Percentiles rank a stretch among this genome's conserved stretches.
These are phyloP conservation scores for Lepus timidus DNA, from an alignment of 2,113 vertebrate species.

Conservation along the genomic window DNA sequence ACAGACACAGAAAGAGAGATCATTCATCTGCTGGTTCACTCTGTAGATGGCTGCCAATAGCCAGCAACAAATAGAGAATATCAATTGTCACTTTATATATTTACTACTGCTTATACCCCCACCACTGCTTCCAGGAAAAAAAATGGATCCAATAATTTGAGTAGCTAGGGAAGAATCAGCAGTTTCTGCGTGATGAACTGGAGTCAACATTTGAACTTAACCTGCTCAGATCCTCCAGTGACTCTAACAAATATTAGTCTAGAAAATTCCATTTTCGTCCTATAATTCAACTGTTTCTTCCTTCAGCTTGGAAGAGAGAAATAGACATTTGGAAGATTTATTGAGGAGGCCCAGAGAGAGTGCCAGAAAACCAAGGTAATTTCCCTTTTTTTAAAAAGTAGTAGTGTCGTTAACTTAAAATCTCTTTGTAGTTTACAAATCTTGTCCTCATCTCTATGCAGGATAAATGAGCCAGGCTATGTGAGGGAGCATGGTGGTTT, in stretches of 20 bases:
- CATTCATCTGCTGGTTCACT: too few species aligned
- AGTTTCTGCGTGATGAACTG: neutral
- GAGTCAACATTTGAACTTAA: neutral
- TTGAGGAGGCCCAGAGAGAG: conserved; percentile 67
- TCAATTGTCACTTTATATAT: neutral
- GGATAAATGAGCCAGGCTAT: neutral
- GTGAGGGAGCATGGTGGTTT: neutral
- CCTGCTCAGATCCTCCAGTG: neutral
- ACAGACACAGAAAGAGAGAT: too few species aligned
- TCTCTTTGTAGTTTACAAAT: neutral
- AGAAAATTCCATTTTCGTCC: conserved; percentile 17
- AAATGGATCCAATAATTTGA: conserved; percentile 25
- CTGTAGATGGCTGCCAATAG: too few species aligned
- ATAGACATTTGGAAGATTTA: conserved; percentile 69
- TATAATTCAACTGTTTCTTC: conserved; percentile 54
- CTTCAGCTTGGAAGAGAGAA: conserved; percentile 76
- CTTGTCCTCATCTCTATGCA: conserved; percentile 13
- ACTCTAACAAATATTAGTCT: neutral
- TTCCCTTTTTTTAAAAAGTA: conserved; percentile 38
- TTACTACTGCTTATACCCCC: neutral
- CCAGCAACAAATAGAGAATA: neutral
- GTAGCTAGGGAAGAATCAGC: neutral
- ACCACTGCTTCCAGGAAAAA: neutral
- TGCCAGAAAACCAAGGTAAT: conserved; percentile 70
- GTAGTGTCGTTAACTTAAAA: neutral